These are phyloP conservation scores for Agrotis ipsilon DNA, from an alignment of 2,888 invertebrate species.

Conservation along the genomic window DNA sequence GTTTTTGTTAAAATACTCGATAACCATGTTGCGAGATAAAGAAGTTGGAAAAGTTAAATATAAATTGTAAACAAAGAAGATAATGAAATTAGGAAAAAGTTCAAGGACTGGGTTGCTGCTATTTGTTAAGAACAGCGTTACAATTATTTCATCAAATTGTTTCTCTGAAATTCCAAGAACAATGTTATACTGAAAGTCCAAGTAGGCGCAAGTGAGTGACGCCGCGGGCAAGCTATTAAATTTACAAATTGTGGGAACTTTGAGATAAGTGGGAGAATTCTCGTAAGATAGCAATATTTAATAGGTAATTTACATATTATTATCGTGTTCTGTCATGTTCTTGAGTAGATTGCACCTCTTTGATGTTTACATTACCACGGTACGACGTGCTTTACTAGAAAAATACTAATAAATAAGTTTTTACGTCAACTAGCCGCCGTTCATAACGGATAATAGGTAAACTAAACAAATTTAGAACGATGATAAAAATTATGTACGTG, in stretches of 20 bases:
- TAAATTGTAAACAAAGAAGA: background rate
- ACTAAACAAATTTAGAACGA: slow-evolving; percentile 41
- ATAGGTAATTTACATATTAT: slow-evolving; percentile 51
- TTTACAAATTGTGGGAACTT: slow-evolving; percentile 38
- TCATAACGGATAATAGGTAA: slow-evolving; percentile 33
- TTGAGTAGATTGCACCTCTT: slow-evolving; percentile 20
- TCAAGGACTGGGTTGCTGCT: background rate
- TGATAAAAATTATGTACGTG: slow-evolving; percentile 32
- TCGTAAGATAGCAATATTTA: slow-evolving; percentile 52
- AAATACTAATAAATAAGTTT: slow-evolving; percentile 21
- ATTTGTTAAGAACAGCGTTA: background rate
- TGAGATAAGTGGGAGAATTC: slow-evolving; percentile 35
- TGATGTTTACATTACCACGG: background rate
- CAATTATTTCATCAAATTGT: background rate
- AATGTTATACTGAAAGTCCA: slow-evolving; percentile 21
- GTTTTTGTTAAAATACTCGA: background rate
- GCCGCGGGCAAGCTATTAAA: slow-evolving; percentile 29
- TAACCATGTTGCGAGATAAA: background rate
- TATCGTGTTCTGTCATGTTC: slow-evolving; percentile 35
- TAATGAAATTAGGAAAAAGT: background rate
- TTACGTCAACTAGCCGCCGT: slow-evolving; percentile 2
- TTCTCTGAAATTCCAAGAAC: slow-evolving; percentile 1
- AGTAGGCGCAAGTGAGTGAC: slow-evolving; percentile 6
- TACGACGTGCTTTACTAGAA: slow-evolving; percentile 16
- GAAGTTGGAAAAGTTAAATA: background rate